phyloP scores from a whole-genome alignment of 2,797 vertebrate species.

The Valencia hispanica region DNA sequence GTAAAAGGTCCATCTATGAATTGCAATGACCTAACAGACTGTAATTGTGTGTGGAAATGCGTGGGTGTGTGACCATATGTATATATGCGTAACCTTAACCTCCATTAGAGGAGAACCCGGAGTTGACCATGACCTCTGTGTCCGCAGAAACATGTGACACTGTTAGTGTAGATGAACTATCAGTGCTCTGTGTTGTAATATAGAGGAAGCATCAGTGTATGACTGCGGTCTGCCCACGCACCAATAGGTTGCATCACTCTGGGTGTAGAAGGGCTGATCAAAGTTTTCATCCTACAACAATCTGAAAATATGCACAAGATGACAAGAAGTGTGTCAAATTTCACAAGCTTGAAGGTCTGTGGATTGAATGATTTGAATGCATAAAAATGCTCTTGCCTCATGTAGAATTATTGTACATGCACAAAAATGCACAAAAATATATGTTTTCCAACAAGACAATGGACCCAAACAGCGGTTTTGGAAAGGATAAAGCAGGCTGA shows the following conservation, averaged over 20 bases:
- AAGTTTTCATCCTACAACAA: neutral
- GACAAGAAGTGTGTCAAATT: neutral
- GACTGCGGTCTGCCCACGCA: constrained; percentile 26
- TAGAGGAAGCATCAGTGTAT: constrained; percentile 24
- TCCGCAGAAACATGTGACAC: constrained; percentile 21
- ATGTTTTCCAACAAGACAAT: neutral
- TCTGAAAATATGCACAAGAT: neutral
- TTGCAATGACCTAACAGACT: constrained; percentile 49
- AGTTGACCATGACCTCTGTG: constrained; percentile 27
- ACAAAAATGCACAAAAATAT: neutral
- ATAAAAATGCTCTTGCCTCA: neutral
- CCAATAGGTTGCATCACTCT: constrained; percentile 13
- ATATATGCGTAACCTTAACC: constrained; percentile 28
- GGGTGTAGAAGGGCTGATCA: neutral
- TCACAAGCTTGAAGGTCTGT: neutral
- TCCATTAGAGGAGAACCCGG: constrained; percentile 25
- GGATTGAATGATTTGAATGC: neutral
- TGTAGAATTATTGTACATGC: neutral
- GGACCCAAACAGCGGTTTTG: neutral
- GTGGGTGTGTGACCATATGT: constrained; percentile 15
- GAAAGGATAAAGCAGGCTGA: neutral
- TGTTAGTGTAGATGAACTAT: constrained; percentile 30
- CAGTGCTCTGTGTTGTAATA: constrained; percentile 26
- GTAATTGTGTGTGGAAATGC: constrained; percentile 25
- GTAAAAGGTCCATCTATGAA: constrained; percentile 47